Conservation (phyloP, 2,797 vertebrate species). For the Nothura maculosa region DNA sequence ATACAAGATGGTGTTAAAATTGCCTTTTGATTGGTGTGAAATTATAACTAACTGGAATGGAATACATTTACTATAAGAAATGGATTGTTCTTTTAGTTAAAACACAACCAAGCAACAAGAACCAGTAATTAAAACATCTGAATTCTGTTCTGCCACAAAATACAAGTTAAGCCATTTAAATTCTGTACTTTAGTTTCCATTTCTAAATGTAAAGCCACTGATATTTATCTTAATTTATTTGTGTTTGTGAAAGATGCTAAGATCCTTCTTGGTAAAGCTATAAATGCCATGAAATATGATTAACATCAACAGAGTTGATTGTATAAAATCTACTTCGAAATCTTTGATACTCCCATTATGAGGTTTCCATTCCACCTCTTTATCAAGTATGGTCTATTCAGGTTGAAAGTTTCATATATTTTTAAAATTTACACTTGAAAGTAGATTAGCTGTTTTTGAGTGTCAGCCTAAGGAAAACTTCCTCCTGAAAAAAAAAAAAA, state of each 20-base stretch:
- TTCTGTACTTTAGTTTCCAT: not conserved
- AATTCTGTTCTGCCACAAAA: not conserved
- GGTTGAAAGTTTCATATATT: not conserved
- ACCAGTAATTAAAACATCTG: not conserved
- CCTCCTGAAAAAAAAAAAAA: not conserved
- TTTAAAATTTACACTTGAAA: not conserved
- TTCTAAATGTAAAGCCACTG: not conserved
- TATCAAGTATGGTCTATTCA: not conserved
- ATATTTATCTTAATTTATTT: conserved; percentile 23
- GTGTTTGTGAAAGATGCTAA: not conserved
- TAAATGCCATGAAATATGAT: not conserved
- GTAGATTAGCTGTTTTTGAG: not conserved
- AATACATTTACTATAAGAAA: not conserved
- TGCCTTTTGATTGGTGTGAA: not conserved
- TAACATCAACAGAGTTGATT: not conserved
- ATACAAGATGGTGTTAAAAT: not conserved
- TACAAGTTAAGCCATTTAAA: not conserved
- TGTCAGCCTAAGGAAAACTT: not conserved
- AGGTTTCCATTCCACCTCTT: not conserved
- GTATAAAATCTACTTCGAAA: not conserved
- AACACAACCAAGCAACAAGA: not conserved
- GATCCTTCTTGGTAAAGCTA: not conserved
- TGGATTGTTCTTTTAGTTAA: not conserved
- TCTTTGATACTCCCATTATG: not conserved
- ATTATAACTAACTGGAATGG: not conserved